Evolutionary conservation across 2,797 vertebrate genomes (phyloP), one percentile per base, ranked within the genome.

Genomic region (Rhynchotus rufescens): DNA sequence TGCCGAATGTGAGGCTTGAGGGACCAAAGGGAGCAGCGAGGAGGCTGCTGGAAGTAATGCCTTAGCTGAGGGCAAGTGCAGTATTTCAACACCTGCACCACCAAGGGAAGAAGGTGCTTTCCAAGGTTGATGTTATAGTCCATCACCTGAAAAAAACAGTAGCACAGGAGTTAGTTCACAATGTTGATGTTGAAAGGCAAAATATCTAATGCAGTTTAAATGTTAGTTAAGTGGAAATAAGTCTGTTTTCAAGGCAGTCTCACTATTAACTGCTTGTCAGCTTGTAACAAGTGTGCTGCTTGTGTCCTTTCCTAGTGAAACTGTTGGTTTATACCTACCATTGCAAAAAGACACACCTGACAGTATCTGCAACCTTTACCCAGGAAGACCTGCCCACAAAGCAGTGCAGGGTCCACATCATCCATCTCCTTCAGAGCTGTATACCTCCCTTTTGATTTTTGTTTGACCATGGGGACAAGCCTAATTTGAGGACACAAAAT

Each of bases 21-120:
- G 52, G 99, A 98, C 99, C 99, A 99, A 60, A 99, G 98, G 54
- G 99, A 99, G 88, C 99, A 99, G 67, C 99, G 98, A 44, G 99
- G 99, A 1, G 99, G 99, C 97, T 99, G 99, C 96, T 99, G 99
- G 95, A 99, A 99, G 95, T 99, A 99, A 95, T 99, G 99, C 80
- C 99, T 98, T 15, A 99, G 98, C 97, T 99, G 99, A 69, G 99
- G 99, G 97, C 99, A 99, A 9, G 98, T 98, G 96, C 99, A 99
- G 80, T 99, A 99, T 97, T 99, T 99, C 94, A 99, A 96, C 91
- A 99, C 99, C 96, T 99, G 99, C 60, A 99, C 99, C 98, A 99
- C 99, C 95, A 99, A 98, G 64, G 99, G 99, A 90, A 99, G 98
- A 95, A 99, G 98, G 97, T 99, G 99, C 96, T 99, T 99, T 71